A percentile compares a stretch with the other conserved stretches of the same genome.
Conservation (phyloP, 2,888 invertebrate species). For the Morpho deidamia region DNA sequence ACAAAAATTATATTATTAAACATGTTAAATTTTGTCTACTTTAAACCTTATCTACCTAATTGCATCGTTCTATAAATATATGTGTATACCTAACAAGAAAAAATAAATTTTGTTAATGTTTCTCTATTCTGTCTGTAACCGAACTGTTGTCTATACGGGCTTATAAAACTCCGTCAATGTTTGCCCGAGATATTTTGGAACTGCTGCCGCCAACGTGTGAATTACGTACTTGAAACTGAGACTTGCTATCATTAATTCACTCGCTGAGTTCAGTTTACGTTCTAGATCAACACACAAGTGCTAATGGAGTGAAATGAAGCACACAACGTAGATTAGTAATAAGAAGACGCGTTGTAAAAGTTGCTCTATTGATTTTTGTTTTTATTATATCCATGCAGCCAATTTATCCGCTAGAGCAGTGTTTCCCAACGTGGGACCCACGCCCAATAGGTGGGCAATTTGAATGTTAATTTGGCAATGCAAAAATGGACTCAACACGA, state of each 20-base stretch:
- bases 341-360: background rate
- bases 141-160: constrained; percentile 17
- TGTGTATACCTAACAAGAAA: too few relatives aligned
- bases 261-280: constrained; percentile 48
- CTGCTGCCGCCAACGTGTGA: constrained; percentile 41
- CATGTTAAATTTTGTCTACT: too few relatives aligned
- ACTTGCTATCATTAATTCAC: constrained; percentile 54
- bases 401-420: background rate
- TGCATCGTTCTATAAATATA: too few relatives aligned
- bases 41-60: too few relatives aligned
- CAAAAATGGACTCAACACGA: too few relatives aligned
- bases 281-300: constrained; percentile 43
- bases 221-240: constrained; percentile 42
- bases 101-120: too few relatives aligned
- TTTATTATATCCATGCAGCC: too few relatives aligned
- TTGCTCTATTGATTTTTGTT: background rate
- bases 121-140: background rate
- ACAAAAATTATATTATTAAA: too few relatives aligned
- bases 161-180: constrained; percentile 50
- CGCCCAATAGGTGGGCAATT: too few relatives aligned
- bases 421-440: too few relatives aligned
- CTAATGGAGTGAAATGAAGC: constrained; percentile 58
- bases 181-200: constrained; percentile 59
- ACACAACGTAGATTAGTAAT: constrained; percentile 19
- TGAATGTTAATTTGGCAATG: too few relatives aligned